Percentiles rank a stretch among this genome's conserved stretches.
phyloP scores from a whole-genome alignment of 2,113 vertebrate species.

The Scalopus aquaticus region DNA sequence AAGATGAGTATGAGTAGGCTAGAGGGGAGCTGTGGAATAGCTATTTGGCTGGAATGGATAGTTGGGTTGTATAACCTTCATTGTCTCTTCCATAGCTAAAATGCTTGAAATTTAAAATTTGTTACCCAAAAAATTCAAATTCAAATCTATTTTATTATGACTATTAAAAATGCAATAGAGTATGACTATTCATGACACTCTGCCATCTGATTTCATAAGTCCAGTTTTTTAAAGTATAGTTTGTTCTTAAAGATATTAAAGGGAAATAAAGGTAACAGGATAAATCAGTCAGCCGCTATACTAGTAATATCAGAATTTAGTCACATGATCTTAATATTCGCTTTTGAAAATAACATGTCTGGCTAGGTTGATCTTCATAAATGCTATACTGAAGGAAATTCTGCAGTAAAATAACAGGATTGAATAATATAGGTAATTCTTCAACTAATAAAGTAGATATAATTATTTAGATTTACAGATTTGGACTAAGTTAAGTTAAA shows the following conservation, averaged over 20 bases:
- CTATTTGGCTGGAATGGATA: not conserved
- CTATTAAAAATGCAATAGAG: not conserved
- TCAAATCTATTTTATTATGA: not conserved
- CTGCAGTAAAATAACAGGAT: not conserved
- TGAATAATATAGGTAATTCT: not conserved
- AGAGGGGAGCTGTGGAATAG: not conserved
- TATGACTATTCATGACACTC: not conserved
- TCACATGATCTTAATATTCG: not conserved
- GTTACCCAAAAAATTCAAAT: not conserved
- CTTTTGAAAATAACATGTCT: not conserved
- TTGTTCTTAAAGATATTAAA: constrained; percentile 23
- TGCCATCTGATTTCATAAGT: constrained; percentile 24
- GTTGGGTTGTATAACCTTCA: not conserved
- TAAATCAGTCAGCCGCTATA: not conserved
- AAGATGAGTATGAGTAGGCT: not conserved
- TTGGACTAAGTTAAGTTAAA: not conserved
- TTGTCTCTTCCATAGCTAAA: not conserved
- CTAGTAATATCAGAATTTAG: not conserved
- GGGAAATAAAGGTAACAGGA: not conserved
- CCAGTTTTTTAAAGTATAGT: not conserved
- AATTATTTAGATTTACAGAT: constrained; percentile 23
- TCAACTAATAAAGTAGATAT: not conserved
- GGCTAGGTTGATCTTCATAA: not conserved
- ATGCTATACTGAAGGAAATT: not conserved
- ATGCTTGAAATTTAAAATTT: constrained; percentile 39